These are phyloP conservation scores for Nyctereutes procyonoides DNA, from an alignment of 2,113 vertebrate species.

Conservation along the genomic window DNA sequence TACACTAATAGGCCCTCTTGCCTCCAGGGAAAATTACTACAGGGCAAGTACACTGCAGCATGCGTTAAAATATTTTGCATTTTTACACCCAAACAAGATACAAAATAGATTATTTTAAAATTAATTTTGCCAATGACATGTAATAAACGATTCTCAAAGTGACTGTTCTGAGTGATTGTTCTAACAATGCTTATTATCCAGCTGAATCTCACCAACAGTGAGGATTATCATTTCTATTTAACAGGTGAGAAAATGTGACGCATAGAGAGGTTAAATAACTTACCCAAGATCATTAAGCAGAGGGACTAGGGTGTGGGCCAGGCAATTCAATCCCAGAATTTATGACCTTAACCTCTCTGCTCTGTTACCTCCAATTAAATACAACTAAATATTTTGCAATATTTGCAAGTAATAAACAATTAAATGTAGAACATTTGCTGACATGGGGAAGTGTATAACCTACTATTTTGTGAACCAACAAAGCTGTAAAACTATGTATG, in stretches of 20 bases:
- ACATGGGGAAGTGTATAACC: not conserved
- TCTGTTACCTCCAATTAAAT: not conserved
- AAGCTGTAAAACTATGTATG: not conserved
- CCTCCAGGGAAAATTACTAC: not conserved
- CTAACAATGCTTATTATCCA: not conserved
- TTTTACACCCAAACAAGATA: not conserved
- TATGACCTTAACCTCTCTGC: not conserved
- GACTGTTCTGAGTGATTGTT: not conserved
- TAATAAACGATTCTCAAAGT: not conserved
- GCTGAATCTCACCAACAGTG: not conserved
- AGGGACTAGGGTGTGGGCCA: not conserved
- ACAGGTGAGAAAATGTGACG: not conserved
- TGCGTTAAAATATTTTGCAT: not conserved
- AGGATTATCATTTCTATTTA: not conserved
- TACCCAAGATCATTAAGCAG: not conserved
- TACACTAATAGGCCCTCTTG: not conserved
- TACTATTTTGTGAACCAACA: not conserved
- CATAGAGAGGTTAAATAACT: not conserved
- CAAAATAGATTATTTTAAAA: not conserved
- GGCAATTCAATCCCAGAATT: not conserved
- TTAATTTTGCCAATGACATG: not conserved
- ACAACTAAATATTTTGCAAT: slow-evolving; percentile 13
- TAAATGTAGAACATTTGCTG: not conserved
- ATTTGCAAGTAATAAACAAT: not conserved
- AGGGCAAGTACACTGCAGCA: not conserved